Evolutionary conservation across 2,797 vertebrate genomes (phyloP).

Genomic region (Selene dorsalis): DNA sequence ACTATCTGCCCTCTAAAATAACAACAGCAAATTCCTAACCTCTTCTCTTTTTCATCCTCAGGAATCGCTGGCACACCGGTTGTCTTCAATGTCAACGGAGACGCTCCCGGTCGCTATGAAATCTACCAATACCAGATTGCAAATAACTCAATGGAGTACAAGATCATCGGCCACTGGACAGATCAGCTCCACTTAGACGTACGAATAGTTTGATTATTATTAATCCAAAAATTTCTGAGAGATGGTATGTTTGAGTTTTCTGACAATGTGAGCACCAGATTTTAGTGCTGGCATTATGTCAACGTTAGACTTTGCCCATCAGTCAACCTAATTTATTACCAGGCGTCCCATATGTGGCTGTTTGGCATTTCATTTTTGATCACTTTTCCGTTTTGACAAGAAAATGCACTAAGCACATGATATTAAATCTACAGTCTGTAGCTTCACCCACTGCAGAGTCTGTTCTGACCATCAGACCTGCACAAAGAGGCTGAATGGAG

Average conservation of each 20-base stretch:
- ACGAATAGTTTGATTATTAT: conserved; percentile 57
- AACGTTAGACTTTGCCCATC: not conserved
- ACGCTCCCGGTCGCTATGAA: conserved; percentile 94
- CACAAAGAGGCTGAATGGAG: not conserved
- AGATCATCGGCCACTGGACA: conserved; percentile 93
- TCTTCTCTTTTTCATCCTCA: conserved; percentile 62
- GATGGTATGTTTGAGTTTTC: not conserved
- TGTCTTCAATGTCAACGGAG: conserved; percentile 95
- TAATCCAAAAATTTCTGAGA: not conserved
- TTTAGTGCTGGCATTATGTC: not conserved
- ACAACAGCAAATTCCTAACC: not conserved
- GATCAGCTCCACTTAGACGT: conserved; percentile 92
- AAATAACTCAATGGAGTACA: conserved; percentile 90
- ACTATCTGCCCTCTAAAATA: not conserved
- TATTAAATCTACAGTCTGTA: not conserved
- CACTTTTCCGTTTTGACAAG: conserved; percentile 5
- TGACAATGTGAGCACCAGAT: not conserved
- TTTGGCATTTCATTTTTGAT: not conserved
- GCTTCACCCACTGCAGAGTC: conserved; percentile 1
- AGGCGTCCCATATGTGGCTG: not conserved
- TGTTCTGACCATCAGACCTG: not conserved
- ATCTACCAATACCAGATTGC: conserved; percentile 96
- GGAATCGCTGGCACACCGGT: conserved; percentile 94
- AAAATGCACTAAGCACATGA: not conserved
- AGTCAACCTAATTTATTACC: not conserved